phyloP scores from a whole-genome alignment of 2,113 vertebrate genomes.

The Hippocampus barbouri region DNA sequence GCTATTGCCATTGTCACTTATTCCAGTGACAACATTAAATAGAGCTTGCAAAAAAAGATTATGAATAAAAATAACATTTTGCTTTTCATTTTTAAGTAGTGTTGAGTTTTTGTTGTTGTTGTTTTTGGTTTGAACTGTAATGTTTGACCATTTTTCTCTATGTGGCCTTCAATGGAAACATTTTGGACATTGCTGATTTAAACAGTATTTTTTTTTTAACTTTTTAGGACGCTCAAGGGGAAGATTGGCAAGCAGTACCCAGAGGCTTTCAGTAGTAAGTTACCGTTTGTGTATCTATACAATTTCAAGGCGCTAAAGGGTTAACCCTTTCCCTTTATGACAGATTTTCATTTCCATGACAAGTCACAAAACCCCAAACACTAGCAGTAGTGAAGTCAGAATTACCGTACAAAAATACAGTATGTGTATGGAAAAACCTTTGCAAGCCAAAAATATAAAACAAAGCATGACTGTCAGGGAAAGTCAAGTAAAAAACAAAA shows the following conservation, averaged over 20 bases:
- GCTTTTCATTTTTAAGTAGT: too few relatives aligned
- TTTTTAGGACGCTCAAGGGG: constrained; percentile 83
- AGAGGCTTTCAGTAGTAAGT: constrained; percentile 95
- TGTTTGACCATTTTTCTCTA: not conserved
- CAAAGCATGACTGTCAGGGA: too few relatives aligned
- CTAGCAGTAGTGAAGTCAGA: not conserved
- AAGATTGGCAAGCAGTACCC: constrained; percentile 94
- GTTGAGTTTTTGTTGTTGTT: too few relatives aligned
- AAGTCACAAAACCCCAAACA: not conserved
- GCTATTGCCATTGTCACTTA: not conserved
- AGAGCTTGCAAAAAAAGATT: not conserved
- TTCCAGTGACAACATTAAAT: not conserved
- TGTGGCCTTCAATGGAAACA: not conserved
- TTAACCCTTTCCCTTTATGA: not conserved
- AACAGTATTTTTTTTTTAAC: not conserved
- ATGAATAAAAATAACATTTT: too few relatives aligned
- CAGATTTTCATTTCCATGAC: not conserved
- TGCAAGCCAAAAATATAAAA: too few relatives aligned
- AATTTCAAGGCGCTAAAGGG: too few relatives aligned
- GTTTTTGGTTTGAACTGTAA: too few relatives aligned
- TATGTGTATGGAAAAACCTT: too few relatives aligned
- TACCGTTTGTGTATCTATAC: not conserved
- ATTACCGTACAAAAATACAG: not conserved
- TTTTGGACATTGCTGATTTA: not conserved
- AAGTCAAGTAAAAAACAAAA: too few relatives aligned